These are phyloP conservation scores for Thereva nobilitata DNA, from an alignment of 2,888 invertebrate species.

Conservation along the genomic window DNA sequence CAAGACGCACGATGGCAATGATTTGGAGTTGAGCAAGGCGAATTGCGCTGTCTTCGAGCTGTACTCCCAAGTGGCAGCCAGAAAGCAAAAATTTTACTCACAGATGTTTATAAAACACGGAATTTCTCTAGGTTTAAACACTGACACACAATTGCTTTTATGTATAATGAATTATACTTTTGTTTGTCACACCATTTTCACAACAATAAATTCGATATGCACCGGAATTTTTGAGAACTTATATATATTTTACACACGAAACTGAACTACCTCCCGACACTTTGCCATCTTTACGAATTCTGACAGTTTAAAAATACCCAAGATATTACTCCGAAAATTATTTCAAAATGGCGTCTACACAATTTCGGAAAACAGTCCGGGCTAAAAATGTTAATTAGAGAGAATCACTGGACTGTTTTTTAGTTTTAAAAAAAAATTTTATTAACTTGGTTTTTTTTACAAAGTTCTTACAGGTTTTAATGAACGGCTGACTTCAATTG, in stretches of 20 bases:
- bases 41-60: constrained; percentile 12
- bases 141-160: constrained; percentile 37
- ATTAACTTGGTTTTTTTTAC: too few species aligned
- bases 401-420: too few species aligned
- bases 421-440: too few species aligned
- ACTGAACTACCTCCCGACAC: constrained; percentile 30
- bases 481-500: too few species aligned
- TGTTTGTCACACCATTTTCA: constrained; percentile 40
- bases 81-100: constrained; percentile 30
- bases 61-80: neutral
- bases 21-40: constrained; percentile 14
- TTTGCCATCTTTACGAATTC: constrained; percentile 33
- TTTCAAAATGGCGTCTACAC: constrained; percentile 13
- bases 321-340: constrained; percentile 17
- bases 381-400: too few species aligned
- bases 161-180: constrained; percentile 22
- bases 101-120: constrained; percentile 38
- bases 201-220: constrained; percentile 33
- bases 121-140: constrained; percentile 31
- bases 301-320: constrained; percentile 24
- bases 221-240: constrained; percentile 35
- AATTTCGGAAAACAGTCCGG: too few species aligned
- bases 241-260: constrained; percentile 36
- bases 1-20: neutral
- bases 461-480: too few species aligned